Evolutionary conservation across 2,888 invertebrate genomes (phyloP).

Genomic region (Esperia sulphurella): DNA sequence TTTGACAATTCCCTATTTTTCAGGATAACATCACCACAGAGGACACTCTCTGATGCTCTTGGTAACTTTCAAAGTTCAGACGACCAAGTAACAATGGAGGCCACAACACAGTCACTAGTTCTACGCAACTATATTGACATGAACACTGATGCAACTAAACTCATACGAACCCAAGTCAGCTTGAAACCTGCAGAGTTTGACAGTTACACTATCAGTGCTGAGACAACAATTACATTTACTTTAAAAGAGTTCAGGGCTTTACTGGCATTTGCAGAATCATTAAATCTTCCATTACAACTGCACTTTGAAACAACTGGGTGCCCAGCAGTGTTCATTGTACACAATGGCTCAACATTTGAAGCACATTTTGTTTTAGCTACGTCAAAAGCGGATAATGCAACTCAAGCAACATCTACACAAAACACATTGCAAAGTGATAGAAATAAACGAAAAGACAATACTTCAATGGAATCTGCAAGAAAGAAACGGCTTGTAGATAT

Average conservation of each 20-base stretch:
- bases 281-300: conserved; percentile 83
- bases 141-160: conserved; percentile 80
- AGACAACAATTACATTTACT: conserved; percentile 89
- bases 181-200: conserved; percentile 87
- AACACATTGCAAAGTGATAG: conserved; percentile 50
- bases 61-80: conserved; percentile 88
- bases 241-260: conserved; percentile 91
- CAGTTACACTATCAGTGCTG: conserved; percentile 80
- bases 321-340: conserved; percentile 87
- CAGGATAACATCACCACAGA: conserved; percentile 81
- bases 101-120: conserved; percentile 79
- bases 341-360: conserved; percentile 86
- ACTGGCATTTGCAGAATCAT: conserved; percentile 87
- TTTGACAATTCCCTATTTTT: conserved; percentile 21
- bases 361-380: conserved; percentile 90
- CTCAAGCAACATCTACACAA: conserved; percentile 54
- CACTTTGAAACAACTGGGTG: conserved; percentile 89
- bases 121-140: conserved; percentile 90
- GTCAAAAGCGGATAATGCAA: conserved; percentile 78
- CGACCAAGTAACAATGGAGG: conserved; percentile 90
- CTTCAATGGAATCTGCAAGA: conserved; percentile 34
- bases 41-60: conserved; percentile 85
- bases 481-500: conserved; percentile 50
- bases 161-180: conserved; percentile 87
- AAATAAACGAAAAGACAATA: conserved; percentile 45